A percentile compares a stretch with the other conserved stretches of the same genome.
phyloP scores from a whole-genome alignment of 2,888 invertebrate species.

The Lamellibrachia satsuma region DNA sequence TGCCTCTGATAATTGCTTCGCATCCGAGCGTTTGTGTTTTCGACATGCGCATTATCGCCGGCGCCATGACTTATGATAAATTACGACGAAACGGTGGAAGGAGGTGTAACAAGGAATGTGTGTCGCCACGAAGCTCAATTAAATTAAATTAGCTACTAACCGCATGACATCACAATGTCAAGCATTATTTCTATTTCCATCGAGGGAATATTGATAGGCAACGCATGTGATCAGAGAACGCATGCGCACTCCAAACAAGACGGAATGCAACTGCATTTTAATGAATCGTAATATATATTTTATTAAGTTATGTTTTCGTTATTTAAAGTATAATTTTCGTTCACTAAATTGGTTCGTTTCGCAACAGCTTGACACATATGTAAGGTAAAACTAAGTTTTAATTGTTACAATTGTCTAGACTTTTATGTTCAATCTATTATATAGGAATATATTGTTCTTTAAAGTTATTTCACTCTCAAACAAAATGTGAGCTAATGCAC shows the following conservation, averaged over 20 bases:
- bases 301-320: no score
- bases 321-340: no score
- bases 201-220: neutral
- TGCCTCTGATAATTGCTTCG: neutral
- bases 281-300: no score
- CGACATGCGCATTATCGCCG: neutral
- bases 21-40: neutral
- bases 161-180: neutral
- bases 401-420: neutral
- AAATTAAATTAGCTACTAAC: neutral
- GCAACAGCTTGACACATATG: neutral
- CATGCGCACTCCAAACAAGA: no score
- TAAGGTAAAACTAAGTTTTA: neutral
- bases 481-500: neutral
- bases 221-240: neutral
- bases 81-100: neutral
- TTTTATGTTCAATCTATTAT: neutral
- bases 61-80: constrained; percentile 11
- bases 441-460: neutral
- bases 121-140: neutral
- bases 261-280: no score
- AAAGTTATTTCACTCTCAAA: neutral
- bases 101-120: neutral
- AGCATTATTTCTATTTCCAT: neutral
- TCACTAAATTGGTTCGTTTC: no score